Evolutionary conservation across 2,888 invertebrate genomes (phyloP), one percentile per base, ranked within the genome.

Genomic region (Lasius fuliginosus): DNA sequence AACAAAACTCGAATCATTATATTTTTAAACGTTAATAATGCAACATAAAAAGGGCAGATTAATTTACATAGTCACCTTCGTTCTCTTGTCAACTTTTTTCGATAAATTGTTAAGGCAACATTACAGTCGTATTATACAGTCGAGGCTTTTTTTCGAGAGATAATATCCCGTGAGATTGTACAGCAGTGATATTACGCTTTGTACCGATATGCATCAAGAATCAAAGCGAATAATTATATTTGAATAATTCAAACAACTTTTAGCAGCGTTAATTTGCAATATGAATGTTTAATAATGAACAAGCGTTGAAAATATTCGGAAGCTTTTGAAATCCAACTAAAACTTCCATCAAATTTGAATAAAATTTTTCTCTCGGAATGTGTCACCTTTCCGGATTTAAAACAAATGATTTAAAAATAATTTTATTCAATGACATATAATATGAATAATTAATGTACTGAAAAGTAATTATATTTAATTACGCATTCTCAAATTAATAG

Each of bases 211-310:
- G 60, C 60, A 49, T 62, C 60, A 42, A 56, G 40, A 56, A 77
- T 65, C 42, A 60, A 69, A 69, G 46, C 36, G 18, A 71, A 49
- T 81, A 18, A 49, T 67, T n/a, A 42, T 56, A 67, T 33, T 68
- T 53, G 36, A 76, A 53, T 76, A 76, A 76, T 53, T 53, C 23
- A 62, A 65, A 65, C 36, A 53, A 53, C 36, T 77, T 68, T 1
- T 42, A 64, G 11, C n/a, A 30, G 9, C 40, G 23, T n/a, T 77
- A 67, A 67, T 65, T 53, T 65, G 18, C 65, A 33, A 18, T 67
- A 77, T 56, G 30, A 68, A 56, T 23, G 33, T 77, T 68, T 68
- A 68, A 68, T 68, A 58, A 77, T 11, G 77, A 42, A 27, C n/a
- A 23, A 77, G 18, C 33, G n/a, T 8, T 27, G 36, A 36, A 56